Percentiles rank a stretch among this genome's conserved stretches.
These are phyloP conservation scores for Caenorhabditis uteleia DNA, from an alignment of 2,888 invertebrate species.

Conservation along the genomic window DNA sequence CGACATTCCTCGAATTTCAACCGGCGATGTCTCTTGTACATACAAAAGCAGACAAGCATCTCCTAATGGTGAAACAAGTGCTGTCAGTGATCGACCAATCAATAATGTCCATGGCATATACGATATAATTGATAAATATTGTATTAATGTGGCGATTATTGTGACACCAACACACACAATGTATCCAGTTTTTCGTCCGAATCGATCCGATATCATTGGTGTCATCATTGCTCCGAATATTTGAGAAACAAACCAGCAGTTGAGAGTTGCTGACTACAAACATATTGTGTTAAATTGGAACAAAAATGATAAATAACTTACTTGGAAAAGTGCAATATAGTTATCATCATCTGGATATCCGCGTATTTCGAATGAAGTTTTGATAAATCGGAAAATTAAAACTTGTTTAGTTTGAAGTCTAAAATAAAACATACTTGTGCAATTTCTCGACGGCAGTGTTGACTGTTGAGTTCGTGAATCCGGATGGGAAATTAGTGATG, in stretches of 20 bases:
- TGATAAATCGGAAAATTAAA: slow-evolving; percentile 46
- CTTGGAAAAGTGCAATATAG: slow-evolving; percentile 42
- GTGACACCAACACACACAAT: slow-evolving; percentile 47
- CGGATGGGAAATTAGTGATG: slow-evolving; percentile 65
- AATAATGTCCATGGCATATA: slow-evolving; percentile 56
- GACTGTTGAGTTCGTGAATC: slow-evolving; percentile 63
- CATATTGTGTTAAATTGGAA: not conserved
- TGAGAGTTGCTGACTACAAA: slow-evolving; percentile 53
- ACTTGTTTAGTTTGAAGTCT: not conserved
- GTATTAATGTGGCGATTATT: slow-evolving; percentile 46
- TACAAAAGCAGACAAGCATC: slow-evolving; percentile 62
- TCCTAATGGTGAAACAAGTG: slow-evolving; percentile 55
- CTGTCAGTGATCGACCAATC: slow-evolving; percentile 55
- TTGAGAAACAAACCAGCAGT: slow-evolving; percentile 63
- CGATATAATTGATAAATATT: slow-evolving; percentile 43
- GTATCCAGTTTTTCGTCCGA: slow-evolving; percentile 64
- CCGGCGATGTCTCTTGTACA: slow-evolving; percentile 60
- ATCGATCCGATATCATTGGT: slow-evolving; percentile 60
- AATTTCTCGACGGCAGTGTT: slow-evolving; percentile 63
- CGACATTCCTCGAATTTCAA: slow-evolving; percentile 55
- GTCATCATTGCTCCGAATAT: slow-evolving; percentile 63
- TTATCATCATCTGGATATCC: slow-evolving; percentile 45
- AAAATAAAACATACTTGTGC: slow-evolving; percentile 21
- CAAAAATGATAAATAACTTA: slow-evolving; percentile 3
- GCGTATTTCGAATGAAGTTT: slow-evolving; percentile 37